phyloP scores from a whole-genome alignment of 2,888 invertebrate species.

The Diloba caeruleocephala region DNA sequence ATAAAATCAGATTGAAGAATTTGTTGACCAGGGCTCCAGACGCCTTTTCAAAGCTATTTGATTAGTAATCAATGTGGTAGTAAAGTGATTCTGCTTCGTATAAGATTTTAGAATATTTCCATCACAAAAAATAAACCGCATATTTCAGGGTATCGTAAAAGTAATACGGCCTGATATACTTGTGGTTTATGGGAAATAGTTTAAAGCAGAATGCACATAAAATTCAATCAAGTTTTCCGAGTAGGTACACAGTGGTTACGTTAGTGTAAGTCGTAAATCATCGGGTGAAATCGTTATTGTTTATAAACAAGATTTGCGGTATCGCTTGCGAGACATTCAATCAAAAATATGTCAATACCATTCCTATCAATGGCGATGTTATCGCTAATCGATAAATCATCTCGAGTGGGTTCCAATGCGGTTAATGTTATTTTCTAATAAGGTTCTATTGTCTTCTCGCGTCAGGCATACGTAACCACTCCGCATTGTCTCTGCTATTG shows the following conservation, averaged over 20 bases:
- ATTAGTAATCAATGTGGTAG: conserved; percentile 41
- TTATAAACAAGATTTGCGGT: conserved; percentile 38
- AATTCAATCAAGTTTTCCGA: conserved; percentile 38
- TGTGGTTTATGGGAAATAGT: conserved; percentile 32
- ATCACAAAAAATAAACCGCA: conserved; percentile 22
- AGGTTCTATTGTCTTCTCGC: conserved; percentile 57
- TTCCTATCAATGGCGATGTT: conserved; percentile 58
- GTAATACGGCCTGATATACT: conserved; percentile 10
- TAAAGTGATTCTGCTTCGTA: conserved; percentile 32
- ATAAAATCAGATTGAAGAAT: conserved; percentile 70
- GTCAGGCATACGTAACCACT: conserved; percentile 57
- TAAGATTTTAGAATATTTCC: conserved; percentile 16
- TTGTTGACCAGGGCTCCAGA: conserved; percentile 49
- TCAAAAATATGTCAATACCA: conserved; percentile 63
- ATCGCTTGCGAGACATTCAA: conserved; percentile 58
- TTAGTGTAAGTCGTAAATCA: conserved; percentile 36
- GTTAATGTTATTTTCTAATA: conserved; percentile 73
- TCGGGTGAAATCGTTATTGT: conserved; percentile 40
- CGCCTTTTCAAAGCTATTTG: conserved; percentile 46
- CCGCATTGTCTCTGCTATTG: conserved; percentile 62
- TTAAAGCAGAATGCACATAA: conserved; percentile 40
- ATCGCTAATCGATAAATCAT: conserved; percentile 63
- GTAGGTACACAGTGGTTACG: conserved; percentile 7
- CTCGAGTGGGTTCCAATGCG: conserved; percentile 42
- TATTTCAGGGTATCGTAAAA: conserved; percentile 44